These are phyloP conservation scores for Catostomus latipinnis DNA, from an alignment of 2,797 vertebrate species.

Conservation along the genomic window DNA sequence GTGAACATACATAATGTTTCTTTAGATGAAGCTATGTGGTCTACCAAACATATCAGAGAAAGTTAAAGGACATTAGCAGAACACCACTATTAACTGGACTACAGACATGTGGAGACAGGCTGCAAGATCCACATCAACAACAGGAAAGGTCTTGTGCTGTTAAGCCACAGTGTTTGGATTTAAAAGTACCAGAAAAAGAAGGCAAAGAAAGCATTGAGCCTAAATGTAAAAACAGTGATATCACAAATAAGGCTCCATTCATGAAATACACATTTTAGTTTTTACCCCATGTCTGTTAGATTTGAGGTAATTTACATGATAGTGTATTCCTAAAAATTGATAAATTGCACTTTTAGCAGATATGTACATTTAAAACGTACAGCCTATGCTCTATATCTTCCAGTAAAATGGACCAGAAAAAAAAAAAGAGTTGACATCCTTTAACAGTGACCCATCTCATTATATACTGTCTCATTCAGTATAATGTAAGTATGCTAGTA, in stretches of 20 bases:
- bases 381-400: too few relatives aligned
- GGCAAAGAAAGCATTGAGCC: background rate
- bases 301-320: too few relatives aligned
- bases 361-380: too few relatives aligned
- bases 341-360: too few relatives aligned
- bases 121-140: slow-evolving; percentile 22
- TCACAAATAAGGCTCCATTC: background rate
- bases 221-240: background rate
- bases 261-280: too few relatives aligned
- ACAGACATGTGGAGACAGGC: slow-evolving; percentile 51
- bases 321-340: too few relatives aligned
- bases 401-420: too few relatives aligned
- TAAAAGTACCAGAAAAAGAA: slow-evolving; percentile 42
- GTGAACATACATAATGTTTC: background rate
- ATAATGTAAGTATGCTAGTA: background rate
- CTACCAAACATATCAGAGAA: slow-evolving; percentile 20
- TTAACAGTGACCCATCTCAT: too few relatives aligned
- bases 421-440: too few relatives aligned
- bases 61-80: slow-evolving; percentile 13
- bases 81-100: background rate
- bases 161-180: slow-evolving; percentile 28
- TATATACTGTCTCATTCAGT: too few relatives aligned
- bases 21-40: background rate
- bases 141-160: slow-evolving; percentile 55
- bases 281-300: too few relatives aligned